Conservation (phyloP, 2,888 invertebrate species). For the Amphimallon solstitiale region DNA sequence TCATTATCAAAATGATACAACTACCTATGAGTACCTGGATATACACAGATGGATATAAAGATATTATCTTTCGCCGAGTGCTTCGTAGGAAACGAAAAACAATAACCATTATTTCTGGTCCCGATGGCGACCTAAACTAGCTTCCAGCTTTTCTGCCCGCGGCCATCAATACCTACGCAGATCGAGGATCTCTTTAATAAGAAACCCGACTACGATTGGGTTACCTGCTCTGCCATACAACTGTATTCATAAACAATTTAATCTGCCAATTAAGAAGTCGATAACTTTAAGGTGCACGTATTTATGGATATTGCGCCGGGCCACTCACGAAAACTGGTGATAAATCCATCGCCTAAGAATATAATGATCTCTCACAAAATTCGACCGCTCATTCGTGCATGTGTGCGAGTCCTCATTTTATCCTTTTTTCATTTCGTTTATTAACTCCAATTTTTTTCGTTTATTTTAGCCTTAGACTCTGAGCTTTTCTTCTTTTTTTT, state of each 20-base stretch:
- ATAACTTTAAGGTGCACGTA: slow-evolving; percentile 54
- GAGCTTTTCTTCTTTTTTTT: not conserved
- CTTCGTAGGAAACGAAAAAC: slow-evolving; percentile 4
- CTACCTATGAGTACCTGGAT: not conserved
- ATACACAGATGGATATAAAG: slow-evolving; percentile 16
- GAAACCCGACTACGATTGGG: slow-evolving; percentile 49
- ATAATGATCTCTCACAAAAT: slow-evolving; percentile 49
- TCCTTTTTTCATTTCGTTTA: slow-evolving; percentile 37
- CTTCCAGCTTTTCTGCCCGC: slow-evolving; percentile 40
- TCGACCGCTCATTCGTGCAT: slow-evolving; percentile 37
- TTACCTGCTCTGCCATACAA: slow-evolving; percentile 51
- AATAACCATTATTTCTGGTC: slow-evolving; percentile 26
- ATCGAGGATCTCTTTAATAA: slow-evolving; percentile 13
- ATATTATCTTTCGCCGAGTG: slow-evolving; percentile 12
- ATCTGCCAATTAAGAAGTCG: slow-evolving; percentile 57
- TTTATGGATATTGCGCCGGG: slow-evolving; percentile 53
- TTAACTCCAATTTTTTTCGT: slow-evolving; percentile 43
- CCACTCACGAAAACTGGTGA: slow-evolving; percentile 50
- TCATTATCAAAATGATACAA: slow-evolving; percentile 2
- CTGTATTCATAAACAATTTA: slow-evolving; percentile 58
- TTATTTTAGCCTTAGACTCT: slow-evolving; percentile 30
- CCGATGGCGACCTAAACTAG: slow-evolving; percentile 35
- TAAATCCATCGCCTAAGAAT: slow-evolving; percentile 52
- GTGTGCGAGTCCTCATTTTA: slow-evolving; percentile 47
- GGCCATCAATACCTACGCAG: slow-evolving; percentile 22